Evolutionary conservation across 2,888 invertebrate species (phyloP).

Genomic region (Amphipoea lucens): DNA sequence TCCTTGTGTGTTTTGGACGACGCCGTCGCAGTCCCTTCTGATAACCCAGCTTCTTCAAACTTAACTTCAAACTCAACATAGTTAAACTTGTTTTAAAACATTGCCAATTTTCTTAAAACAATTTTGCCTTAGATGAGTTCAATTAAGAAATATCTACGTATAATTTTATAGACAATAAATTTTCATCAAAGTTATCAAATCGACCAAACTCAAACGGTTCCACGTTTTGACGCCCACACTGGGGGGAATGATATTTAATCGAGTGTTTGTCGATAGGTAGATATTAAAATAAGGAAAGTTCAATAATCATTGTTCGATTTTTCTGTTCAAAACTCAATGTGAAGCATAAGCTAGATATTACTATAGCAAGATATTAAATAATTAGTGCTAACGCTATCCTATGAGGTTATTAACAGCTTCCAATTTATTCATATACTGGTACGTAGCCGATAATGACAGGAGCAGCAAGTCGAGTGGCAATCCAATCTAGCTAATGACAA

Average conservation of each 20-base stretch:
- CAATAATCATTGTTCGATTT: slow-evolving; percentile 11
- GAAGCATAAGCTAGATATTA: background rate
- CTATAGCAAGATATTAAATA: slow-evolving; percentile 20
- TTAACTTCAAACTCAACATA: slow-evolving; percentile 16
- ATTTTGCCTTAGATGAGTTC: slow-evolving; percentile 18
- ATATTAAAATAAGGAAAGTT: slow-evolving; percentile 11
- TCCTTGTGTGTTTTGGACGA: slow-evolving; percentile 26
- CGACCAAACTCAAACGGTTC: slow-evolving; percentile 24
- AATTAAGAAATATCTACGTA: slow-evolving; percentile 35
- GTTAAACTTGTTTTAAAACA: slow-evolving; percentile 14
- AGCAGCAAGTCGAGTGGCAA: slow-evolving; percentile 64
- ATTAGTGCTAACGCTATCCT: slow-evolving; percentile 24
- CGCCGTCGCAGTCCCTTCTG: slow-evolving; percentile 8
- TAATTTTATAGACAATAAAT: slow-evolving; percentile 21
- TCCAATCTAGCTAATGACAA: slow-evolving; percentile 66
- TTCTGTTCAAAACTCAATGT: background rate
- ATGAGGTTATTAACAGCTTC: slow-evolving; percentile 34
- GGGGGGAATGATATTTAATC: slow-evolving; percentile 29
- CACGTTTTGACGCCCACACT: slow-evolving; percentile 18
- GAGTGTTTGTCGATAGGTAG: background rate
- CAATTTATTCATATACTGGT: slow-evolving; percentile 56
- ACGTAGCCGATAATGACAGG: slow-evolving; percentile 57
- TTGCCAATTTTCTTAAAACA: slow-evolving; percentile 15
- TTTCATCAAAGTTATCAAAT: slow-evolving; percentile 50
- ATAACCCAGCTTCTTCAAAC: slow-evolving; percentile 39